Percentiles rank a stretch among this genome's conserved stretches.
These are phyloP conservation scores for Chlorospingus semifuscus DNA, from an alignment of 2,797 vertebrate genomes.

Conservation along the genomic window DNA sequence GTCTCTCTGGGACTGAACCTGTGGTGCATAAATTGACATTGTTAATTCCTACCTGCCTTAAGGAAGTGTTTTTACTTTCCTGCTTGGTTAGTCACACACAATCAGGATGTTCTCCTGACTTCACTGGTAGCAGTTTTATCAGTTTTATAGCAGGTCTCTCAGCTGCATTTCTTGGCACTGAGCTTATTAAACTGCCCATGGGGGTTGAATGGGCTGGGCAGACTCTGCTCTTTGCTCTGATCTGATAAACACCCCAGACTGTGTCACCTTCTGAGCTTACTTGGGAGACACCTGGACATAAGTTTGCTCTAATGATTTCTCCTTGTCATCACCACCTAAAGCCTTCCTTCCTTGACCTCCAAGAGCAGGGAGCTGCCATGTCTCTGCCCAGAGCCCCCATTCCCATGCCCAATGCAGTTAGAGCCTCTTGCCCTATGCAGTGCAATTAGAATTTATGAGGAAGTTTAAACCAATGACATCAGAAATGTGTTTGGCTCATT, in stretches of 20 bases:
- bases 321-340: background rate
- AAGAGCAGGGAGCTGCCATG: background rate
- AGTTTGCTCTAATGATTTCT: background rate
- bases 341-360: background rate
- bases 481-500: background rate
- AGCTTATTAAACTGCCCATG: background rate
- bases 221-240: background rate
- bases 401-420: background rate
- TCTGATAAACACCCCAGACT: background rate
- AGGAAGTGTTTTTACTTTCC: background rate
- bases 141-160: background rate
- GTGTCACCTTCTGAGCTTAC: background rate
- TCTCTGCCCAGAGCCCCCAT: background rate
- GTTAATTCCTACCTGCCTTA: background rate
- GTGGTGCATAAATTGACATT: background rate
- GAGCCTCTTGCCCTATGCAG: rapidly evolving
- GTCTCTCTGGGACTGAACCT: background rate
- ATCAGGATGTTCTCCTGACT: background rate
- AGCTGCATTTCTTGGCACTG: background rate
- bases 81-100: background rate
- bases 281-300: background rate
- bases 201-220: background rate
- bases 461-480: background rate
- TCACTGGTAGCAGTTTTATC: background rate
- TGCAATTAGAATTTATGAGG: background rate